Evolutionary conservation across 2,888 invertebrate genomes (phyloP), one percentile per base, ranked within the genome.

Genomic region (Polymixis flavicincta): DNA sequence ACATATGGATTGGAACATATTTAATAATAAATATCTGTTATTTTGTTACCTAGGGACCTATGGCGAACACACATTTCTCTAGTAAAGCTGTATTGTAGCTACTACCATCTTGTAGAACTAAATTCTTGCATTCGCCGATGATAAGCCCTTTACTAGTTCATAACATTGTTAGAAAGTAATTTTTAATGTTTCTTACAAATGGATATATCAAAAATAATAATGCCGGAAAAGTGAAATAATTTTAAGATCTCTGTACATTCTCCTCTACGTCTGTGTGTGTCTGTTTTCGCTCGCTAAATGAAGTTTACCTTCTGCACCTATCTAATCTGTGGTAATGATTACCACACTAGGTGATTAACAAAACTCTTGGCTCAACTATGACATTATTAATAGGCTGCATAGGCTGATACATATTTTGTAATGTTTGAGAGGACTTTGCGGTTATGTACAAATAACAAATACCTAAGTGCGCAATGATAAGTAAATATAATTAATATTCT

Each of bases 361-460:
- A 84, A 75, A 73, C 63, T 71, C 66, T 84, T 76, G 68, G 71
- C 66, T 84, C 68, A 78, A 78, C 85, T 74, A 63, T 75, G 77
- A 74, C 77, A 74, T 72, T 72, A 82, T 84, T 73, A 75, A 73
- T 74, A 74, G 67, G 54, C 72, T 71, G 65, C 25, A 71, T 76
- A 82, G 65, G 73, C 71, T 70, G 84, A 32, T 85, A 71, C 68
- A 82, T 65, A 74, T 78, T 83, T 80, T 70, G 84, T 68, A 84
- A 83, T 76, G 68, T 61, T 73, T 80, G 64, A 68, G 67, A 74
- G 28, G 60, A 73, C 45, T 78, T 55, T 50, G 79, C 48, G 37
- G 54, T 83, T 68, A 42, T 66, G 28, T 57, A 52, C 57, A 61
- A 48, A 64, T 71, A 63, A 63, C 25, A 60, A 76, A 60, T 60